Conservation (phyloP, 2,113 vertebrate genomes). For the Theristicus caerulescens region DNA sequence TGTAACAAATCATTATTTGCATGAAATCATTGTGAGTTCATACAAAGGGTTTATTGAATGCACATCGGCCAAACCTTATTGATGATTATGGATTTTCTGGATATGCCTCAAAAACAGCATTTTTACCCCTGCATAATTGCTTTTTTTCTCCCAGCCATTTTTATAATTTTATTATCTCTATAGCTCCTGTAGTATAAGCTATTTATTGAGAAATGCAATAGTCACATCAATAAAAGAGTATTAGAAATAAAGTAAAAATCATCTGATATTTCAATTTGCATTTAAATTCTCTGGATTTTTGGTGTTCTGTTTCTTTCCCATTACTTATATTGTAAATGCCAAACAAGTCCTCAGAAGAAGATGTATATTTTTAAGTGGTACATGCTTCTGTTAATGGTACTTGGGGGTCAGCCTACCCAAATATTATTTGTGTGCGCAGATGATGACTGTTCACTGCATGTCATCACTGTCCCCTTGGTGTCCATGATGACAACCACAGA, state of each 20-base stretch:
- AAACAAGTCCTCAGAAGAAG: not conserved
- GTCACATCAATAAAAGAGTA: not conserved
- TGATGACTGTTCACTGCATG: not conserved
- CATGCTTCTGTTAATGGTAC: not conserved
- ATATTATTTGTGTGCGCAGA: not conserved
- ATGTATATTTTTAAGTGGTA: not conserved
- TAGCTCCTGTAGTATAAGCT: not conserved
- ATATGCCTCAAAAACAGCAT: constrained; percentile 39
- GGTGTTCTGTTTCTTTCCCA: not conserved
- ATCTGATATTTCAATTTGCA: not conserved
- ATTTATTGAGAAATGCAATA: not conserved
- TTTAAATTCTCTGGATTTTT: not conserved
- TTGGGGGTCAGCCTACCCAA: not conserved
- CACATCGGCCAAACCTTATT: not conserved
- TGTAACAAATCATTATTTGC: constrained; percentile 42
- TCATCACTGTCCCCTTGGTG: not conserved
- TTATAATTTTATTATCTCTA: not conserved
- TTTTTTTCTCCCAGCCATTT: not conserved
- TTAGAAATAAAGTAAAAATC: not conserved
- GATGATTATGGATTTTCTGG: constrained; percentile 53
- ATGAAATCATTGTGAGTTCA: constrained; percentile 39
- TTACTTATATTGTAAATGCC: not conserved
- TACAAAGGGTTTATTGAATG: constrained; percentile 37
- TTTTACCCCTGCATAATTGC: not conserved
- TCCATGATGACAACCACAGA: not conserved